Base-by-base conservation (phyloP, 1,140 invertebrate genomes). In the Drosophila azteca region DNA sequence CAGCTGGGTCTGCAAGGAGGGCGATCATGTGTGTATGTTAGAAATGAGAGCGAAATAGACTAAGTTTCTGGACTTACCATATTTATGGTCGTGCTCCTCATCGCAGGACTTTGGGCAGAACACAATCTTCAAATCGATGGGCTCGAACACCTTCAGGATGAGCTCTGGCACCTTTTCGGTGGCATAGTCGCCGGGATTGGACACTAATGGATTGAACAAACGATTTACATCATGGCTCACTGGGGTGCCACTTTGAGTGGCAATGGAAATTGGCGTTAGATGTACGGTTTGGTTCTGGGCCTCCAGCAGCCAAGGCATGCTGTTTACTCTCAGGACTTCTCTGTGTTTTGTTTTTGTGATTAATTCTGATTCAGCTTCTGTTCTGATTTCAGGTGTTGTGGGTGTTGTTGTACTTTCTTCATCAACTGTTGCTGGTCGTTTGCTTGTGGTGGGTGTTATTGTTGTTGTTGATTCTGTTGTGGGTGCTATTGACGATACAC, bases 71-170 rank as follows among this genome's bases (percentile, higher is more conserved):
- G 24, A 26, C 69, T 77, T 66, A 91, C 90, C 89, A 63, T 41
- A 78, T 71, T 81, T 76, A 58, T 91, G 90, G 51, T 90, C 79
- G 51, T 91, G 90, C 11, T 78, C 53, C 54, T 87, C 51, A 11
- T 78, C 69, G 50, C 90, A 91, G 29, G 71, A 45, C 53, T 58
- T 55, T 7, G 81, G 89, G 29, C 90, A 91, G 49, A 81, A 87
- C 24, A 83, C 49, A 43, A 91, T 76, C 46, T 82, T 79, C 13
- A 91, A 50, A 54, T 91, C 82, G 43, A 90, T 68, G 45, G 82
- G 88, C 64, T 81, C 70, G 44, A 74, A 72, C 9, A 90, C 79
- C 55, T 76, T 81, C 1, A 90, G 55, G 8, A 84, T 76, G 6
- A 91, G 66, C 41, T 83, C 65, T 11, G 90, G 81, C 49, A 90